Base-by-base conservation (phyloP, 2,797 vertebrate genomes). In the Dendrocincla fuliginosa region DNA sequence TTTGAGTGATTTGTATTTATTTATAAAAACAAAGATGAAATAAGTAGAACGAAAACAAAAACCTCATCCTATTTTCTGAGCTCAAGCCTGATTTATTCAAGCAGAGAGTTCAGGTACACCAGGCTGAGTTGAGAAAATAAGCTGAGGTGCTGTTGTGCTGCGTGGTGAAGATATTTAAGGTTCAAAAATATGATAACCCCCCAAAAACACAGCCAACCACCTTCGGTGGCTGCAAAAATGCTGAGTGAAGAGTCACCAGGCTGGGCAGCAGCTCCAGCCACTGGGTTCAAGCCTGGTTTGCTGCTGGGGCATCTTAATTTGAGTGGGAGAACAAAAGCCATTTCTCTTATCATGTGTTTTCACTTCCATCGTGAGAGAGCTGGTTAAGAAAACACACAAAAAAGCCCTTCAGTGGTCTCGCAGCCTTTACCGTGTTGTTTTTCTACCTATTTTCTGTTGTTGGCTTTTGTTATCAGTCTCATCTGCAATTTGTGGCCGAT, bases 1-100 rank as follows among this genome's bases (percentile, higher is more conserved):
- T 99, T 98, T 99, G 99, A 99, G 98, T 99, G 99, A 98, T 98
- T 98, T 98, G 98, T 98, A 99, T 99, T 99, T 99, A 99, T 99
- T 99, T 99, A 99, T 99, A 99, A 98, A 98, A 99, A 99, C 99
- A 99, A 99, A 98, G 98, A 98, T 98, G 98, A 98, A 98, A 98
- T 98, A 98, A 98, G 98, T 98, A 98, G 97, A 98, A 96, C 97
- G 87, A 97, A 97, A 98, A 96, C 96, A 98, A 97, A 97, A 97
- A 95, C 97, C 92, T 96, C 97, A 98, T 97, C 96, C 97, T 97
- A 97, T n/a, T 97, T 97, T 97, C 96, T 97, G 87, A 92, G 96
- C 87, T 95, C 74, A 13, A 90, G 89, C 91, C 95, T 93, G 81
- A 90, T 92, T 97, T 96, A 91, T 96, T 93, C 46, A 49, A 89